Base-by-base conservation (phyloP, 1,140 invertebrate species). In the Orius insidiosus region DNA sequence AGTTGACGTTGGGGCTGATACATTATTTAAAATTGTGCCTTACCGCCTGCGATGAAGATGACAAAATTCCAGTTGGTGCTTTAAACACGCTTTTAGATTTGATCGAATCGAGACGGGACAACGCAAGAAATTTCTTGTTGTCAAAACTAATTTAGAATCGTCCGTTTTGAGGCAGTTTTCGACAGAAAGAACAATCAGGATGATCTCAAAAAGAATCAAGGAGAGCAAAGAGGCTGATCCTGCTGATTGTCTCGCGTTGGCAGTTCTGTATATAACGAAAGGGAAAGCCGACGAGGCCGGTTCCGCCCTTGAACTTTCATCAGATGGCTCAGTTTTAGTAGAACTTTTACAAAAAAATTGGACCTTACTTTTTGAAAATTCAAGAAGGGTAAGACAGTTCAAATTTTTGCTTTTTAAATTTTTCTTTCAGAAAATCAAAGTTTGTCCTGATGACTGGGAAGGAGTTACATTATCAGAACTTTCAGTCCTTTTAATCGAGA, bases 391-490 rank as follows among this genome's bases (percentile, higher is more conserved):
- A 44, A 13, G 14, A 19, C n/a, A n/a, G n/a, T n/a, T n/a, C n/a
- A 36, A 33, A 18, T 24, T 49, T 18, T 34, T 11, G 35, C 32
- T 33, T 34, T 40, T 15, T 44, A 19, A 16, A 15, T 14, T 45
- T 13, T 11, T 24, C 5, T 39, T 48, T 43, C 18, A 43, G 33
- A 33, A 44, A 42, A 18, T 30, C 2, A 47, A 48, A 18, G 18
- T 47, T 9, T 43, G 16, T 6, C 40, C 46, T 43, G 39, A 48
- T 37, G 47, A 52, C 30, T 47, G 41, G 38, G 55, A 61, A 32
- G 55, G 60, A 1, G 55, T 64, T 0, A 68, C 66, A 1, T 72
- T 74, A 51, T 71, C 71, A 0, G 70, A 73, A 48, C 63, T 73
- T 9, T 58, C 66, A 3, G 63, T 68, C 1, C 58, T 66, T 16